A percentile compares a stretch with the other conserved stretches of the same genome.
phyloP scores from a whole-genome alignment of 1,140 invertebrate species.

The Latrodectus geometricus region DNA sequence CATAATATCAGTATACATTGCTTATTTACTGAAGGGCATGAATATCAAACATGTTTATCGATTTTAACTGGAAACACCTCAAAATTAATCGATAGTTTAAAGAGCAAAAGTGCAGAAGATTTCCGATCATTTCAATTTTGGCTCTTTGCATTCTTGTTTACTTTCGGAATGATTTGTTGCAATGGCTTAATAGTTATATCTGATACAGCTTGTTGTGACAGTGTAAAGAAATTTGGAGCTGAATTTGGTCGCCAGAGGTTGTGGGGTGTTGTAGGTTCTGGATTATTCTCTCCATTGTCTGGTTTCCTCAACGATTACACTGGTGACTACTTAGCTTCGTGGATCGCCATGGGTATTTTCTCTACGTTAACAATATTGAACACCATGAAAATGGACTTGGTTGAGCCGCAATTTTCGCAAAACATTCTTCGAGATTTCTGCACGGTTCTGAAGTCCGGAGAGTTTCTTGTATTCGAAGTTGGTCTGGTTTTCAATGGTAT shows the following conservation, averaged over 20 bases:
- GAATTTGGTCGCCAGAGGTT: slow-evolving; percentile 83
- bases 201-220: slow-evolving; percentile 61
- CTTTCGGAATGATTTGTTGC: too few species aligned
- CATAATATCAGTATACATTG: too few species aligned
- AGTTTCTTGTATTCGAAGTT: neutral
- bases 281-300: slow-evolving; percentile 26
- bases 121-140: too few species aligned
- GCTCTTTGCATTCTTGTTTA: too few species aligned
- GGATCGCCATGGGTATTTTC: neutral
- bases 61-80: too few species aligned
- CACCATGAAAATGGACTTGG: slow-evolving; percentile 5
- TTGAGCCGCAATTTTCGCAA: slow-evolving; percentile 34
- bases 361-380: neutral
- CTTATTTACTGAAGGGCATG: too few species aligned
- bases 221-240: slow-evolving; percentile 23
- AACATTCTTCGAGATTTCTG: slow-evolving; percentile 71
- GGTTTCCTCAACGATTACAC: slow-evolving; percentile 34
- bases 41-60: too few species aligned
- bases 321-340: neutral
- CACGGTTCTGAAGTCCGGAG: slow-evolving; percentile 73
- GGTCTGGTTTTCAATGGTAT: slow-evolving; percentile 19
- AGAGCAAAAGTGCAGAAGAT: too few species aligned
- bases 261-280: slow-evolving; percentile 71
- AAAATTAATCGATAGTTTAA: too few species aligned
- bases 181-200: too few species aligned